These are phyloP conservation scores for Mylabris phalerata DNA, from an alignment of 1,140 invertebrate species.

Conservation along the genomic window DNA sequence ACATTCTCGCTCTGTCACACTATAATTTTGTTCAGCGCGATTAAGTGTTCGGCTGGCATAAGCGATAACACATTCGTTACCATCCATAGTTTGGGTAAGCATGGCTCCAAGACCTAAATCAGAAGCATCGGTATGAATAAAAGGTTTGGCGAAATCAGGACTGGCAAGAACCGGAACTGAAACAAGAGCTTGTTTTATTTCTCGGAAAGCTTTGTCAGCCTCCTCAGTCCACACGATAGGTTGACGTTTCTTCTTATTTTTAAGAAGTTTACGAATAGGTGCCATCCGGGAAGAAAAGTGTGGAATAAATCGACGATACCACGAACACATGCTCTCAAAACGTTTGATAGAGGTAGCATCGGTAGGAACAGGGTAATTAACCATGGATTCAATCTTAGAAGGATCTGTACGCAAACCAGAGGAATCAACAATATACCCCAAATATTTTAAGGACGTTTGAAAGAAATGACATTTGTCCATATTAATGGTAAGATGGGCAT, in stretches of 20 bases:
- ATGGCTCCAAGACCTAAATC: conserved; percentile 35
- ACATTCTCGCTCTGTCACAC: no score
- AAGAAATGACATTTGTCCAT: conserved; percentile 9
- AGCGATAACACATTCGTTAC: conserved; percentile 5
- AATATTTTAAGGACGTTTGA: no score
- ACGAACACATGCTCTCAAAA: conserved; percentile 40
- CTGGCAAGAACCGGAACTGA: conserved; percentile 19
- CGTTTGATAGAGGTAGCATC: conserved; percentile 34
- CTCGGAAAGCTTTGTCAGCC: conserved; percentile 35
- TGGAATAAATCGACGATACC: conserved; percentile 42
- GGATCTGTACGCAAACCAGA: conserved; percentile 39
- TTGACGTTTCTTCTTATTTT: conserved; percentile 2
- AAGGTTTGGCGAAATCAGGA: conserved; percentile 36
- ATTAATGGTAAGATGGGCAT: conserved; percentile 15
- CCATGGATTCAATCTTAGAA: conserved; percentile 42
- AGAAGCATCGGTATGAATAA: conserved; percentile 41
- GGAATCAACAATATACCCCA: conserved; percentile 16
- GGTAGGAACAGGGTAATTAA: conserved; percentile 38
- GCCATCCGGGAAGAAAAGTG: conserved; percentile 35
- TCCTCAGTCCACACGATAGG: conserved; percentile 28
- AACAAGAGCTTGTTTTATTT: conserved; percentile 30
- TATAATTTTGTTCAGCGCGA: no score
- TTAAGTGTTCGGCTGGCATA: no score
- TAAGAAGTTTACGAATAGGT: conserved; percentile 1
- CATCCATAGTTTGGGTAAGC: conserved; percentile 19